These are phyloP conservation scores for Halesus radiatus DNA, from an alignment of 1,140 invertebrate genomes.

Conservation along the genomic window DNA sequence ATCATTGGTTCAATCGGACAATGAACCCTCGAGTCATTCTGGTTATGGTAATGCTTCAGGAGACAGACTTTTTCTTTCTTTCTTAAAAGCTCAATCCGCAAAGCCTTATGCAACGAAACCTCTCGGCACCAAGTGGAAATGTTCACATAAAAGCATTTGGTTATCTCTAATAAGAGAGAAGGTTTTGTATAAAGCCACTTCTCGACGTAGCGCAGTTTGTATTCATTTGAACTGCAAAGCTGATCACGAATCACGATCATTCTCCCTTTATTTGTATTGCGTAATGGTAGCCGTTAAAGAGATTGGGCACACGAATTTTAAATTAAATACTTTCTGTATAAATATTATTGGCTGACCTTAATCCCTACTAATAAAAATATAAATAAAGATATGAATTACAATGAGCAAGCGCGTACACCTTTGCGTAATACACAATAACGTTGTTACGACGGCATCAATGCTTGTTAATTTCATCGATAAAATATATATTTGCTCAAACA, in stretches of 20 bases:
- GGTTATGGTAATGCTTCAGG: conserved; percentile 31
- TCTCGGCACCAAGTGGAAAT: no score
- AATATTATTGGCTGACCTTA: no score
- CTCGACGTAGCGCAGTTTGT: neutral
- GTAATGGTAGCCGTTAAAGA: neutral
- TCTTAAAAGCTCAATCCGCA: conserved; percentile 2
- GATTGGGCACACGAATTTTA: neutral
- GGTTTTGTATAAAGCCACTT: neutral
- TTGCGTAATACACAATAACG: no score
- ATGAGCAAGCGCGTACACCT: no score
- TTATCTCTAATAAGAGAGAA: neutral
- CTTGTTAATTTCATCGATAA: no score
- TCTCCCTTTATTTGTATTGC: neutral
- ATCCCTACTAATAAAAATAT: no score
- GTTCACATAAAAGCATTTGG: neutral
- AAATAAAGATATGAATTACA: no score
- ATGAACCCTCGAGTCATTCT: conserved; percentile 12
- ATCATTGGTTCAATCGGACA: conserved; percentile 6
- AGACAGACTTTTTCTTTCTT: conserved; percentile 7
- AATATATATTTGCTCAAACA: no score
- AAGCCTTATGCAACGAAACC: neutral
- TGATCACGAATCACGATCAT: no score
- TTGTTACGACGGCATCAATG: no score
- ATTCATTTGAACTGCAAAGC: neutral
- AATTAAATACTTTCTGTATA: neutral